phyloP scores from a whole-genome alignment of 1,140 invertebrate genomes.

The Sipha flava region DNA sequence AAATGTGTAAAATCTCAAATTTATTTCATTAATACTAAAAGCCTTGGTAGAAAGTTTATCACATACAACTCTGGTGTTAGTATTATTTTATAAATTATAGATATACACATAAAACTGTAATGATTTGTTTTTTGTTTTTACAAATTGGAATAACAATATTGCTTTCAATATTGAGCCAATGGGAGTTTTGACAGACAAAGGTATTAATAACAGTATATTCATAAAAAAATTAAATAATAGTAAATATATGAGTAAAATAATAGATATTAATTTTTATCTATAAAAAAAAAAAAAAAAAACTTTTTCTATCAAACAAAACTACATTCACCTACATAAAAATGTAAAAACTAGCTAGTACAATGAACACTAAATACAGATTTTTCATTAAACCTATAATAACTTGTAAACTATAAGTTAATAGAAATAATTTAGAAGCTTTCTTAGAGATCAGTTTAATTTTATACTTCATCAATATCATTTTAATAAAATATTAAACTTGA shows the following conservation, averaged over 20 bases:
- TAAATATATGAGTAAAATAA: background rate
- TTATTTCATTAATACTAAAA: background rate
- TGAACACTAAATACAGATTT: too few species aligned
- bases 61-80: slow-evolving; percentile 6
- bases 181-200: background rate
- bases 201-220: background rate
- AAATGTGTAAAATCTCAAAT: background rate
- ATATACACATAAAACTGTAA: background rate
- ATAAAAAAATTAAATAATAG: background rate
- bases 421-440: background rate
- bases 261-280: too few species aligned
- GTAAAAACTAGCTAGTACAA: too few species aligned
- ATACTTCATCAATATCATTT: background rate
- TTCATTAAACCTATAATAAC: too few species aligned
- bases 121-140: background rate
- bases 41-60: background rate
- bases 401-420: background rate
- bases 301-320: too few species aligned
- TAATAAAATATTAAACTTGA: background rate
- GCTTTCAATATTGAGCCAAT: background rate
- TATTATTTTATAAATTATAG: background rate
- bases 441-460: background rate
- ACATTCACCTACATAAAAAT: too few species aligned
- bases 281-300: too few species aligned
- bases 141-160: background rate